Percentiles rank a stretch among this genome's conserved stretches.
Evolutionary conservation across 2,797 vertebrate species (phyloP).

Genomic region (Percopsis omiscomaycus): DNA sequence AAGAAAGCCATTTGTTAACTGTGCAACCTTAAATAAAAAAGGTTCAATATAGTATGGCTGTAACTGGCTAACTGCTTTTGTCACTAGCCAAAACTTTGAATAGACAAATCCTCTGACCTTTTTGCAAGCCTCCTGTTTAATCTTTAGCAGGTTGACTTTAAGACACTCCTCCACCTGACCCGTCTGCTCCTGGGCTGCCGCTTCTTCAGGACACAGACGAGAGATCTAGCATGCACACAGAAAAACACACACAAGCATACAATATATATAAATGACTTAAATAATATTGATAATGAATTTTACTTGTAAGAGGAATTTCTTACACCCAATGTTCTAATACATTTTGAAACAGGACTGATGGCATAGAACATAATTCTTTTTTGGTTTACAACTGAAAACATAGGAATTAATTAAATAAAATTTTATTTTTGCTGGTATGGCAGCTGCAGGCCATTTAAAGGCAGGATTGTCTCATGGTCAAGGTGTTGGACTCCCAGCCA

Average conservation of each 20-base stretch:
- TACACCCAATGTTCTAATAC: too few species aligned
- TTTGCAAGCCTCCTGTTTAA: conserved; percentile 89
- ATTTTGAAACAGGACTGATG: too few species aligned
- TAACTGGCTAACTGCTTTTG: not conserved
- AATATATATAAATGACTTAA: not conserved
- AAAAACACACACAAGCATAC: conserved; percentile 14
- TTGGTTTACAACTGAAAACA: too few species aligned
- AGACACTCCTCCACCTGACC: conserved; percentile 97
- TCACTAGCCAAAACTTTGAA: too few species aligned
- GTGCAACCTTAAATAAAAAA: not conserved
- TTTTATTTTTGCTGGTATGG: too few species aligned
- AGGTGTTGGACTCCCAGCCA: too few species aligned
- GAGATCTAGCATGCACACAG: conserved; percentile 79
- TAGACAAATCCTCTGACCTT: conserved; percentile 75
- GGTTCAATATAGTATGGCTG: not conserved
- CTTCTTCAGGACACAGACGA: conserved; percentile 90
- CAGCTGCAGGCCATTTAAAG: too few species aligned
- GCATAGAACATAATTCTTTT: too few species aligned
- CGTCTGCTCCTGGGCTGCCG: conserved; percentile 95
- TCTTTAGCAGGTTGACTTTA: conserved; percentile 94
- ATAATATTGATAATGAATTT: not conserved
- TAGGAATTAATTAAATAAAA: too few species aligned
- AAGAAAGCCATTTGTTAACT: too few species aligned
- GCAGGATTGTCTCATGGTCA: too few species aligned
- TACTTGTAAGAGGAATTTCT: too few species aligned